phyloP scores from a whole-genome alignment of 2,797 vertebrate species.

The Acipenser transmontanus region DNA sequence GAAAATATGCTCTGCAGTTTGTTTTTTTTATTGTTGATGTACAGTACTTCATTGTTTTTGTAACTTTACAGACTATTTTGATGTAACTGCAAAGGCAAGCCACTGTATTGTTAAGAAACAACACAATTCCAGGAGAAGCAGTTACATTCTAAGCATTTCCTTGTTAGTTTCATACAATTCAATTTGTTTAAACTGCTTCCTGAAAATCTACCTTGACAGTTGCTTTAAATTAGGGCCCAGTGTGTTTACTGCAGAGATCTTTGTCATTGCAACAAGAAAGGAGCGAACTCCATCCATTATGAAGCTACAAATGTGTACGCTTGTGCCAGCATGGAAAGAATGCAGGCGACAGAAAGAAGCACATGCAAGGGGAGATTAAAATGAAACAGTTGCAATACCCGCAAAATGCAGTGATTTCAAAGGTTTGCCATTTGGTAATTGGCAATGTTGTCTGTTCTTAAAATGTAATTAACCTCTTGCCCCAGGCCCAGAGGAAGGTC shows the following conservation, averaged over 20 bases:
- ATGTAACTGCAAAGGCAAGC: too few relatives aligned
- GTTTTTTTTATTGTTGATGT: too few relatives aligned
- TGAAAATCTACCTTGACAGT: not conserved
- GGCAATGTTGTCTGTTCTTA: slow-evolving; percentile 20
- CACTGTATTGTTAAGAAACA: too few relatives aligned
- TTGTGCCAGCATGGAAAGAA: slow-evolving; percentile 9
- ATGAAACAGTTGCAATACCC: not conserved
- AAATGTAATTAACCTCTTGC: slow-evolving; percentile 31
- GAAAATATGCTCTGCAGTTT: too few relatives aligned
- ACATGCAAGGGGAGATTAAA: slow-evolving; percentile 15
- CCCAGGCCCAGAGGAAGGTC: slow-evolving; percentile 10
- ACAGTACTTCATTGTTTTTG: too few relatives aligned
- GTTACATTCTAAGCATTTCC: too few relatives aligned
- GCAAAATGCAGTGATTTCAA: slow-evolving; percentile 13
- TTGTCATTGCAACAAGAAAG: not conserved
- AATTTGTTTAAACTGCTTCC: not conserved
- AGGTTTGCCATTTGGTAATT: slow-evolving; percentile 21
- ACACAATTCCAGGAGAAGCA: too few relatives aligned
- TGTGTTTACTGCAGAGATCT: too few relatives aligned
- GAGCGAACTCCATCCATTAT: slow-evolving; percentile 8
- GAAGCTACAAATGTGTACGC: slow-evolving; percentile 1
- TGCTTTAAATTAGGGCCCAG: not conserved
- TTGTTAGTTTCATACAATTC: too few relatives aligned
- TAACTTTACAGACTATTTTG: too few relatives aligned
- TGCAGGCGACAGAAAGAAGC: not conserved